Conservation (phyloP, 2,113 vertebrate genomes). For the Condylura cristata region DNA sequence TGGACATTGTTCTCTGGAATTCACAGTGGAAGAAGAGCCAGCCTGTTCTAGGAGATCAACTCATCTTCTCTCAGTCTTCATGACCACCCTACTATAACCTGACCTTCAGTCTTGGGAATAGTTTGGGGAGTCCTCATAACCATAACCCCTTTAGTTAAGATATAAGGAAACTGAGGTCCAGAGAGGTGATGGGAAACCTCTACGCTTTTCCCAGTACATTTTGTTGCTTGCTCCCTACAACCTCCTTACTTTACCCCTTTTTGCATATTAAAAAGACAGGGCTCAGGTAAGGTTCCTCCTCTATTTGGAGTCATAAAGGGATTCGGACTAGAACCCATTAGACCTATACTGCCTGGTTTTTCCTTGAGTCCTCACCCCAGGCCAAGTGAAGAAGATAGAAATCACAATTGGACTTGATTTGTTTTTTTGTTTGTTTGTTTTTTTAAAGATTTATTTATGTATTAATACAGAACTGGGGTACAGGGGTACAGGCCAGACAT, state of each 20-base stretch:
- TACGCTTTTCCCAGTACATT: not conserved
- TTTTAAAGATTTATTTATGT: too few relatives aligned
- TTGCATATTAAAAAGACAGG: not conserved
- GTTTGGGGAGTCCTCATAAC: not conserved
- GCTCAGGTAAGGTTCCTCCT: not conserved
- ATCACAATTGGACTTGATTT: not conserved
- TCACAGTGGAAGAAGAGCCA: not conserved
- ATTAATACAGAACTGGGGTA: too few relatives aligned
- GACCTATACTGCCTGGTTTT: not conserved
- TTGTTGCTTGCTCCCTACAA: not conserved
- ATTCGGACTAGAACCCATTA: not conserved
- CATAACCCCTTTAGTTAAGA: not conserved
- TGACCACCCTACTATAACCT: not conserved
- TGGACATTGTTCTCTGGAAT: not conserved
- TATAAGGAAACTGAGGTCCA: not conserved
- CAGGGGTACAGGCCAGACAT: too few relatives aligned
- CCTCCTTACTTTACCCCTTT: not conserved
- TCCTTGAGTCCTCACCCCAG: not conserved
- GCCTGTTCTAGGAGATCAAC: not conserved
- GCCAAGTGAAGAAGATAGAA: not conserved
- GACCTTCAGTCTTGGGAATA: not conserved
- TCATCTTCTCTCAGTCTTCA: not conserved
- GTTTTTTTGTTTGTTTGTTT: too few relatives aligned
- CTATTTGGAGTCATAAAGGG: not conserved
- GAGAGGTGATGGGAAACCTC: not conserved